phyloP scores from a whole-genome alignment of 1,140 invertebrate species.

The Goniozus legneri region DNA sequence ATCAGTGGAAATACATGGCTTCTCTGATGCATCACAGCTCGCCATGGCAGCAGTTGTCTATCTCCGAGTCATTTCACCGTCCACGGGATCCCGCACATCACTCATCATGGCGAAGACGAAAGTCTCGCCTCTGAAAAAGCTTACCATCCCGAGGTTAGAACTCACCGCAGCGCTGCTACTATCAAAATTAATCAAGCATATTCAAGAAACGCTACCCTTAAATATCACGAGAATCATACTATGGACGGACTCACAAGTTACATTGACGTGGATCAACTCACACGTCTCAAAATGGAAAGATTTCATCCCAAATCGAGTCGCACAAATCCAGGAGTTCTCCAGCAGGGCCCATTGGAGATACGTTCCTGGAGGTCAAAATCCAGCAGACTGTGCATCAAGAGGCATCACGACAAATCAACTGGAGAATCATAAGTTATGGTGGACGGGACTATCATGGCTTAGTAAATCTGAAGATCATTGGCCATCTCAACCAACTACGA shows the following conservation, averaged over 20 bases:
- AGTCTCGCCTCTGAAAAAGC: too few species aligned
- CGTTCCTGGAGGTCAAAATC: too few species aligned
- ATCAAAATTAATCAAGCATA: constrained; percentile 9
- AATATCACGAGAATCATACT: not conserved
- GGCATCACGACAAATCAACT: constrained; percentile 17
- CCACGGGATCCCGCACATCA: too few species aligned
- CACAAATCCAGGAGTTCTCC: constrained; percentile 4
- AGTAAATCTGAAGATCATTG: not conserved
- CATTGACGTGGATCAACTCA: constrained; percentile 13
- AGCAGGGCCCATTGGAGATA: too few species aligned
- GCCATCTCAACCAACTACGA: not conserved
- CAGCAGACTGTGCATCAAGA: too few species aligned
- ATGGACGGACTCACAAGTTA: constrained; percentile 21
- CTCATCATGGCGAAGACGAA: too few species aligned
- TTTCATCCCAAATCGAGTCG: constrained; percentile 16
- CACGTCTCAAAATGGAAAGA: not conserved
- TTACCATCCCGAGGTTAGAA: too few species aligned
- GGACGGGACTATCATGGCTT: constrained; percentile 15
- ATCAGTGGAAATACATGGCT: too few species aligned
- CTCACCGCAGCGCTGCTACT: too few species aligned
- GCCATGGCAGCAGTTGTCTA: too few species aligned
- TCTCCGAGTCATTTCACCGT: too few species aligned
- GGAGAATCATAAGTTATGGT: not conserved
- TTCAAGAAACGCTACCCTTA: not conserved
- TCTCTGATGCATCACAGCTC: too few species aligned